Conservation (phyloP, 2,113 vertebrate species). For the Sapajus apella region DNA sequence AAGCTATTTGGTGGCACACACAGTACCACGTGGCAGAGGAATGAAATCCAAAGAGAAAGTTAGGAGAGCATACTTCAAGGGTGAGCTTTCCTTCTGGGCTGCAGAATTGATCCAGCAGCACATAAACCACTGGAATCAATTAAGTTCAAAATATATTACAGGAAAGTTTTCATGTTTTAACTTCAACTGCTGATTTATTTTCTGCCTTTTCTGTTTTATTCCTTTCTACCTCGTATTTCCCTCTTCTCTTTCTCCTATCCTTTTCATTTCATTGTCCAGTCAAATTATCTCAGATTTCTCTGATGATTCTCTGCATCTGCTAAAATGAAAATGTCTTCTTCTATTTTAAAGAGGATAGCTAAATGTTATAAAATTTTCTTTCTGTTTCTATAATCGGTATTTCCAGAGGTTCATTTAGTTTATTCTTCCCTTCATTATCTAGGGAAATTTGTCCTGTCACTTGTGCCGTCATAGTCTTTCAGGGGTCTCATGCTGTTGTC, state of each 20-base stretch:
- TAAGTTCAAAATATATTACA: background rate
- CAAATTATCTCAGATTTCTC: background rate
- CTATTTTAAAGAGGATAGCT: background rate
- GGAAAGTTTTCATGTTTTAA: background rate
- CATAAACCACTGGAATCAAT: background rate
- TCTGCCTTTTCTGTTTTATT: background rate
- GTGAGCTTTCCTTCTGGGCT: background rate
- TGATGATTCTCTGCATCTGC: background rate
- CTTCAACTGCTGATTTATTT: background rate
- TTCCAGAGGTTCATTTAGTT: conserved; percentile 21
- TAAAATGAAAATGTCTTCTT: background rate
- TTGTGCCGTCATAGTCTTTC: background rate
- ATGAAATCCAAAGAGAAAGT: background rate
- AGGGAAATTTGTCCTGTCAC: background rate
- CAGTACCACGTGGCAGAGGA: background rate
- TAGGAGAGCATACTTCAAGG: background rate
- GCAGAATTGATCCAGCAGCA: background rate
- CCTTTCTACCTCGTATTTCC: background rate
- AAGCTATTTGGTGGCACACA: conserved; percentile 8
- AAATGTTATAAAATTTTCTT: background rate
- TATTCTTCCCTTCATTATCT: background rate
- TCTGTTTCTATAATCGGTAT: background rate
- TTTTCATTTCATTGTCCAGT: background rate
- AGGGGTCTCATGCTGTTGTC: background rate
- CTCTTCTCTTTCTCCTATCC: background rate